These are phyloP conservation scores for Philopedon plagiatum DNA, from an alignment of 2,888 invertebrate genomes.

Conservation along the genomic window DNA sequence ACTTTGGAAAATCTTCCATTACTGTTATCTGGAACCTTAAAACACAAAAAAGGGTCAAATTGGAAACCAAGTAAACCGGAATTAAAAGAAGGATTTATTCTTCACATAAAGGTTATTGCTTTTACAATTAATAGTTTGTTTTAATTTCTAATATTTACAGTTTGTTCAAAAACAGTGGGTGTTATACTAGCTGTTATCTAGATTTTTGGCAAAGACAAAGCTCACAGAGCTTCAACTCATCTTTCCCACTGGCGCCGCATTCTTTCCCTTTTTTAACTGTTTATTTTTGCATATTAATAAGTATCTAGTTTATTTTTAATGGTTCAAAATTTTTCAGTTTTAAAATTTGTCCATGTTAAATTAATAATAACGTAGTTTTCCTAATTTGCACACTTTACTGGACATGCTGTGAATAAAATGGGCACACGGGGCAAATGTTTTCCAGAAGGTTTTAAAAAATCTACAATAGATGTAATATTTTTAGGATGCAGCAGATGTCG, in stretches of 20 bases:
- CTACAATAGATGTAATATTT: not conserved
- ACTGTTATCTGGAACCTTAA: not conserved
- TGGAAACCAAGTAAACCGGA: not conserved
- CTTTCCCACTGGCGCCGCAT: not conserved
- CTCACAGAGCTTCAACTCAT: not conserved
- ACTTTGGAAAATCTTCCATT: not conserved
- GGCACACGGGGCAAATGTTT: too few species aligned
- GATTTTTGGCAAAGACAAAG: not conserved
- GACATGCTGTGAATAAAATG: too few species aligned
- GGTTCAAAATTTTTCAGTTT: not conserved
- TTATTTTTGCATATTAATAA: not conserved
- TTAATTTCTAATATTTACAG: not conserved
- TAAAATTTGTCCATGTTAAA: not conserved
- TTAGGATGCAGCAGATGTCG: not conserved
- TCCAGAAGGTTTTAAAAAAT: not conserved
- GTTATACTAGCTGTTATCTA: not conserved
- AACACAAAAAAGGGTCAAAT: not conserved
- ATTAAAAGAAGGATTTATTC: not conserved
- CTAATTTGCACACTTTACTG: not conserved
- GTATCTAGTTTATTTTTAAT: not conserved
- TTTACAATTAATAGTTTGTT: not conserved
- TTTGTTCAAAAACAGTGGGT: not conserved
- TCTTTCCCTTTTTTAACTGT: not conserved
- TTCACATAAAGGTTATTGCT: not conserved
- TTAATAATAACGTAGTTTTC: not conserved